Conservation (phyloP, 2,888 invertebrate genomes). For the Mesoligia furuncula region DNA sequence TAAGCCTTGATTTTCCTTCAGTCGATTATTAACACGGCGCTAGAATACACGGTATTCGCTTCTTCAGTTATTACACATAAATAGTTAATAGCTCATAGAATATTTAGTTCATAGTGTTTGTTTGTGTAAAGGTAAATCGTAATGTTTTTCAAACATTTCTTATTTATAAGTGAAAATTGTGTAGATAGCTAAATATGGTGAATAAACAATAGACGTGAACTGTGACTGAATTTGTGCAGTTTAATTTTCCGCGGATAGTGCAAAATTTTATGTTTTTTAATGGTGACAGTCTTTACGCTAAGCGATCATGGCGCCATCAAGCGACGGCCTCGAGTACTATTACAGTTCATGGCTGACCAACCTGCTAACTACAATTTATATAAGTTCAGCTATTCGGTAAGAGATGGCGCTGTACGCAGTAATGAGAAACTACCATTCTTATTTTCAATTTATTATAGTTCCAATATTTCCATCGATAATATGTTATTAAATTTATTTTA, state of each 20-base stretch:
- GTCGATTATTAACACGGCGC: slow-evolving; percentile 80
- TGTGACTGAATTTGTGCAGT: slow-evolving; percentile 56
- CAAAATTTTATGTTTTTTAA: slow-evolving; percentile 86
- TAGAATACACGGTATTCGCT: slow-evolving; percentile 76
- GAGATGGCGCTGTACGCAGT: slow-evolving; percentile 82
- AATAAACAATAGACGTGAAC: slow-evolving; percentile 49
- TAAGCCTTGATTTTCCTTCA: slow-evolving; percentile 87
- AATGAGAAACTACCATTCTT: background rate
- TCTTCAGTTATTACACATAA: slow-evolving; percentile 40
- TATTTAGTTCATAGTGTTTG: slow-evolving; percentile 35
- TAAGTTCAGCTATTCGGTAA: slow-evolving; percentile 86
- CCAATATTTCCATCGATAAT: background rate
- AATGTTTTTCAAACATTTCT: slow-evolving; percentile 58
- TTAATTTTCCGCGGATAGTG: slow-evolving; percentile 64
- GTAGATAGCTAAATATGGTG: slow-evolving; percentile 41
- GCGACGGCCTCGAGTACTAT: slow-evolving; percentile 89
- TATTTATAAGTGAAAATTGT: slow-evolving; percentile 44
- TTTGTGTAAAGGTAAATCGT: slow-evolving; percentile 53
- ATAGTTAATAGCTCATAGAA: slow-evolving; percentile 23
- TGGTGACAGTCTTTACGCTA: slow-evolving; percentile 93
- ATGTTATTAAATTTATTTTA: background rate
- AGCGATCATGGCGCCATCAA: slow-evolving; percentile 91
- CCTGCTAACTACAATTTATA: slow-evolving; percentile 70
- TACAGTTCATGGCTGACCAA: slow-evolving; percentile 82
- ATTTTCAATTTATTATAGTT: background rate